Conservation (phyloP, 2,797 vertebrate species). For the Nothura maculosa region DNA sequence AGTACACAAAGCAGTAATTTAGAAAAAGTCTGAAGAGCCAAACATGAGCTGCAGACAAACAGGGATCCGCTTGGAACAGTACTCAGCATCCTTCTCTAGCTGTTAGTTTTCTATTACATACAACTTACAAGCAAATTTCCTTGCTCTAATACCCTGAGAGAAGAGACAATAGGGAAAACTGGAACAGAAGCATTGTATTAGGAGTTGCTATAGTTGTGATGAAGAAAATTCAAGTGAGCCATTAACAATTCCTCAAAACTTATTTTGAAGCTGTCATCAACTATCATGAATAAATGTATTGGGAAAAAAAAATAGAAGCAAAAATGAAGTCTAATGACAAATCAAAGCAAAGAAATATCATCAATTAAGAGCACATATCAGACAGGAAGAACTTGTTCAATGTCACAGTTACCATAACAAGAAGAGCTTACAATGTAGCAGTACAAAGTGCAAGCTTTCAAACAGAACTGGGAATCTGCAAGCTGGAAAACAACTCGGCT, state of each 20-base stretch:
- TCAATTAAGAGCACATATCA: background rate
- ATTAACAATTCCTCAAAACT: background rate
- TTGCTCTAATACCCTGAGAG: background rate
- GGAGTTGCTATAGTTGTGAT: background rate
- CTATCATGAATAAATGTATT: background rate
- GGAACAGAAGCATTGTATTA: background rate
- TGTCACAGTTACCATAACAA: accelerated
- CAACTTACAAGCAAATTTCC: background rate
- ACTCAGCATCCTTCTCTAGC: background rate
- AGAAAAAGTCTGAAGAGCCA: no score
- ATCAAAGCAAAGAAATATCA: background rate
- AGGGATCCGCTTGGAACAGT: background rate
- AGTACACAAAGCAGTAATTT: background rate
- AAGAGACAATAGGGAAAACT: background rate
- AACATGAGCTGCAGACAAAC: background rate
- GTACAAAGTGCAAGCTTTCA: background rate
- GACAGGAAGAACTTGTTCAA: background rate
- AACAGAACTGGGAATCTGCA: background rate
- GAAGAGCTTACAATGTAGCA: background rate
- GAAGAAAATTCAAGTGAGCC: background rate
- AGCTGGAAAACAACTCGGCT: background rate
- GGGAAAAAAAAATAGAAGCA: accelerated
- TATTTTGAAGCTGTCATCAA: background rate
- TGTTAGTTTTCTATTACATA: background rate
- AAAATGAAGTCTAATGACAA: background rate